A percentile compares a stretch with the other conserved stretches of the same genome.
Conservation (phyloP, 2,888 invertebrate species). For the Sthenelais limicola region DNA sequence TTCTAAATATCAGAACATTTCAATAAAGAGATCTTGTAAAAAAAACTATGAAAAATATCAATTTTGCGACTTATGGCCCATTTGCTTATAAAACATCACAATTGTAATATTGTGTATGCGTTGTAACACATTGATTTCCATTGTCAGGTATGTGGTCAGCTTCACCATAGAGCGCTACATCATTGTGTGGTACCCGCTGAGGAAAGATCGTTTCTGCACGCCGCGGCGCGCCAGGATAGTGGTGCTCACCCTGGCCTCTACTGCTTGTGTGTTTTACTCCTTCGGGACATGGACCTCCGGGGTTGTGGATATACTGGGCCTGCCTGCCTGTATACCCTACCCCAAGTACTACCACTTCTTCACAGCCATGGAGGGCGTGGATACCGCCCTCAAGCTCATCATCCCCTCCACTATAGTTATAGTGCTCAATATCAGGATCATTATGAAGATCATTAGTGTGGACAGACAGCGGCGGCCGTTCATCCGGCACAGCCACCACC, state of each 20-base stretch:
- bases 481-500: constrained; percentile 19
- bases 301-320: constrained; percentile 5
- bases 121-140: too few relatives aligned
- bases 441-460: constrained; percentile 30
- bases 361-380: constrained; percentile 25
- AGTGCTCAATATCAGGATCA: constrained; percentile 43
- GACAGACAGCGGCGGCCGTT: constrained; percentile 6
- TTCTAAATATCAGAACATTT: too few relatives aligned
- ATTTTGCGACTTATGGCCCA: too few relatives aligned
- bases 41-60: too few relatives aligned
- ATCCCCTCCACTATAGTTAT: constrained; percentile 41
- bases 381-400: constrained; percentile 36
- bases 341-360: constrained; percentile 38
- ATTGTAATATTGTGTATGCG: neutral
- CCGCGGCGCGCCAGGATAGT: constrained; percentile 34
- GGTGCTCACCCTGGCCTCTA: constrained; percentile 19
- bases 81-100: too few relatives aligned
- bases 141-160: constrained; percentile 41
- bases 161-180: constrained; percentile 49
- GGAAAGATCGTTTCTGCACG: constrained; percentile 44
- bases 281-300: constrained; percentile 43
- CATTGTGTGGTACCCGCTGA: constrained; percentile 44
- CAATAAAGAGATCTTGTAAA: too few relatives aligned
- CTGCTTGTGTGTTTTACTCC: constrained; percentile 31
- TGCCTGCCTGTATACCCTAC: constrained; percentile 40